Evolutionary conservation across 2,113 vertebrate genomes (phyloP).

Genomic region (Rissa tridactyla): DNA sequence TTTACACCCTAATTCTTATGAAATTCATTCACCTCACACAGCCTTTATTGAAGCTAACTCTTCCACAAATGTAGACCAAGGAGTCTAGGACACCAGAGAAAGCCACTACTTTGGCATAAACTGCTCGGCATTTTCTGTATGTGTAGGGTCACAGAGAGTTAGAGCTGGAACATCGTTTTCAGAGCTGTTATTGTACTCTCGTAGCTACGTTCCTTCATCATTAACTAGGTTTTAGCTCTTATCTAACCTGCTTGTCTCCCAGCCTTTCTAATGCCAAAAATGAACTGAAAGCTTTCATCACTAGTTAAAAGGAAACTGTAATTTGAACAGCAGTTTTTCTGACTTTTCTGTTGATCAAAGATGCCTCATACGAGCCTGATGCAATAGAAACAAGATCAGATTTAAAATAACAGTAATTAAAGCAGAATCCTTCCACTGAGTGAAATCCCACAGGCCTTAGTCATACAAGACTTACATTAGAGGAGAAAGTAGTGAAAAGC

Average conservation of each 20-base stretch:
- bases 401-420: conserved; percentile 38
- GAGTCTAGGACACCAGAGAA: background rate
- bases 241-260: conserved; percentile 32
- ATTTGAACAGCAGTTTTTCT: conserved; percentile 36
- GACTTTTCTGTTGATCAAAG: conserved; percentile 52
- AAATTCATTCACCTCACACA: background rate
- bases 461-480: background rate
- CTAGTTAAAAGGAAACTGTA: conserved; percentile 46
- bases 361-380: background rate
- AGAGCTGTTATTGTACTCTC: background rate
- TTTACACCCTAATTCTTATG: background rate
- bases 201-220: background rate
- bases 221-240: conserved; percentile 28
- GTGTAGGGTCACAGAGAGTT: background rate
- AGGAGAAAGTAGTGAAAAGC: background rate
- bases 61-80: background rate
- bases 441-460: background rate
- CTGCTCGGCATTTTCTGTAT: background rate
- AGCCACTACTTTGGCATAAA: background rate
- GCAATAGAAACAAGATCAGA: background rate
- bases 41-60: background rate
- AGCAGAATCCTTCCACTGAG: background rate
- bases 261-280: conserved; percentile 24
- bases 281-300: conserved; percentile 45
- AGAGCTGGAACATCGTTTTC: background rate